Base-by-base conservation (phyloP, 2,888 invertebrate genomes). In the Acleris cristana region DNA sequence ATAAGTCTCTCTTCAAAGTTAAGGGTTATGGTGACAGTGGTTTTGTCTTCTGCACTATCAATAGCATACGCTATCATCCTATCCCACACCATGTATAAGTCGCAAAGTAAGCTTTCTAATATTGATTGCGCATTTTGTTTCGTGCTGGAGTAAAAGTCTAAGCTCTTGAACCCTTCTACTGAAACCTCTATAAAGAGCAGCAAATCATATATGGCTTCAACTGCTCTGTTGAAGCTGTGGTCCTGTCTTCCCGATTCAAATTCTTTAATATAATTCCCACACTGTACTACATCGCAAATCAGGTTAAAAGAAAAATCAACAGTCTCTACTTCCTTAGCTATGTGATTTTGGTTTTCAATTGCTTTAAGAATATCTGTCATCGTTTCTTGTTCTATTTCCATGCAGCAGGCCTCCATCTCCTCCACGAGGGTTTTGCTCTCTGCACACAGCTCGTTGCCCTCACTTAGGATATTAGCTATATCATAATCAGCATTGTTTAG, bases 321-420 rank as follows among this genome's bases (percentile, higher is more conserved):
- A 73, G 94, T 94, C 67, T 94, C 87, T 53, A 96, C 82, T 72
- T 92, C 90, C 75, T 84, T 85, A 66, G 94, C 89, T 53, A 95
- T 87, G 66, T 87, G 88, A 51, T 94, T 90, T 72, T 96, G 86
- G 77, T 95, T 95, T 57, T 93, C 92, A 60, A 94, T 93, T 0
- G 95, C 94, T 65, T 94, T 93, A 3, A 92, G 84, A 51, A 96
- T 87, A 71, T 95, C 94, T 23, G 93, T 89, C 81, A 94, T 94
- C 0, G 95, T 94, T 69, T 94, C 92, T 58, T 94, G 90, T 75
- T 96, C 95, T 70, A 96, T 94, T 71, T 93, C 94, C 34, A 83
- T 83, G 69, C 93, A 90, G 54, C 96, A 91, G 18, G 80, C 76
- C 58, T 90, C 84, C 85, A 95, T 94, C 69, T 95, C 94, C 8